These are phyloP conservation scores for Syngnathus acus DNA, from an alignment of 2,797 vertebrate species.

Conservation along the genomic window DNA sequence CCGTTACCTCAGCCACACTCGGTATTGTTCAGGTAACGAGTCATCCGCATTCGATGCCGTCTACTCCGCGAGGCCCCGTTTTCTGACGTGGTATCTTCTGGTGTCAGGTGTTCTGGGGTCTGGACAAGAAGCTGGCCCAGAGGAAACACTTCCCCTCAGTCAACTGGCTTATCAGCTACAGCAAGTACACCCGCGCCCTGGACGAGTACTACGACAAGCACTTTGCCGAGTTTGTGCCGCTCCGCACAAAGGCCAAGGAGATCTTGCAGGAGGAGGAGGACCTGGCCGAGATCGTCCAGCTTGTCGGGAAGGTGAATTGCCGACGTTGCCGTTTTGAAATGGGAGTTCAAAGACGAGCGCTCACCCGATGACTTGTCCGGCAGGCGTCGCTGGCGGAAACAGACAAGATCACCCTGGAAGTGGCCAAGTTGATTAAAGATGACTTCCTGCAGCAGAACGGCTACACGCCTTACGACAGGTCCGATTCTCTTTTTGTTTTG, in stretches of 20 bases:
- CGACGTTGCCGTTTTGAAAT: slow-evolving; percentile 5
- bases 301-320: slow-evolving; percentile 86
- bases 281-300: slow-evolving; percentile 95
- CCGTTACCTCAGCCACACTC: slow-evolving; percentile 94
- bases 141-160: slow-evolving; percentile 98
- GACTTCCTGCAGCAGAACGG: slow-evolving; percentile 98
- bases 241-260: slow-evolving; percentile 95
- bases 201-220: slow-evolving; percentile 97
- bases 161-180: slow-evolving; percentile 99
- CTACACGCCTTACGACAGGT: slow-evolving; percentile 96
- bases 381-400: slow-evolving; percentile 95
- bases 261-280: slow-evolving; percentile 98
- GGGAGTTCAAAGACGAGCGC: not conserved
- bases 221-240: slow-evolving; percentile 92
- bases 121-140: slow-evolving; percentile 98
- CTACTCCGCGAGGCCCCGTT: not conserved
- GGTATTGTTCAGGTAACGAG: slow-evolving; percentile 90
- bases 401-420: slow-evolving; percentile 97
- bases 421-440: slow-evolving; percentile 97
- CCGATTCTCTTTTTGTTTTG: not conserved
- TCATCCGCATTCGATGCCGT: not conserved
- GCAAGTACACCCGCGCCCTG: slow-evolving; percentile 92
- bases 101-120: slow-evolving; percentile 91
- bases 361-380: not conserved
- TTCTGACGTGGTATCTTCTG: not conserved